Evolutionary conservation across 2,797 vertebrate genomes (phyloP).

Genomic region (Tragopan temminckii): DNA sequence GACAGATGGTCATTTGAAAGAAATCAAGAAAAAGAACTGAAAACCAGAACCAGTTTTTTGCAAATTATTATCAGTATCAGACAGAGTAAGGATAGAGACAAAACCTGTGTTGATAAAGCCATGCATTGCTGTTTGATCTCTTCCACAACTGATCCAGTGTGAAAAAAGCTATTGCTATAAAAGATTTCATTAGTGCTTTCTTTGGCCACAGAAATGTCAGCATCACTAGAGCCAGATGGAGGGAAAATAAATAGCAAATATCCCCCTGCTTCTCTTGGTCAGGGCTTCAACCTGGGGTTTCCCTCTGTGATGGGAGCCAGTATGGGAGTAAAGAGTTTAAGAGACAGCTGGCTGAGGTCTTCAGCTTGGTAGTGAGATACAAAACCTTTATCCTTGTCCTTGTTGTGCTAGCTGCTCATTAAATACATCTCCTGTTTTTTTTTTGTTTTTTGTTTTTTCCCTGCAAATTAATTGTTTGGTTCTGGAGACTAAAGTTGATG

Average conservation of each 20-base stretch:
- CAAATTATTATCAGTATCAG: conserved; percentile 29
- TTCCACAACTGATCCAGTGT: neutral
- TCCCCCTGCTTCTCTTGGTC: neutral
- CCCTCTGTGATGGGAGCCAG: neutral
- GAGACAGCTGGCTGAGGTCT: accelerated
- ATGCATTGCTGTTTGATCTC: neutral
- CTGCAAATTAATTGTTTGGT: accelerated
- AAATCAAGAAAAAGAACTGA: conserved; percentile 48
- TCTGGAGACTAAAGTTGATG: neutral
- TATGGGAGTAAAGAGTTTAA: neutral
- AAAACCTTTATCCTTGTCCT: neutral
- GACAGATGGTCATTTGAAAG: conserved; percentile 57
- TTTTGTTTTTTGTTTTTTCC: neutral
- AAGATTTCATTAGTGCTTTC: neutral
- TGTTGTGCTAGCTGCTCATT: neutral
- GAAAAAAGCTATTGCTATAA: neutral
- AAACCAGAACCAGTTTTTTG: conserved; percentile 40
- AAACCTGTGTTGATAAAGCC: neutral
- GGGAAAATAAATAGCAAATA: neutral
- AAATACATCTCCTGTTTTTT: neutral
- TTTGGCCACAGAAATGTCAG: neutral
- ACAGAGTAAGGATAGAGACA: neutral
- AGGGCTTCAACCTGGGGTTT: accelerated
- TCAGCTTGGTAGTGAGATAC: neutral
- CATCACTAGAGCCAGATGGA: neutral